Percentiles rank a stretch among this genome's conserved stretches.
These are phyloP conservation scores for Antechinus flavipes DNA, from an alignment of 2,113 vertebrate genomes.

Conservation along the genomic window DNA sequence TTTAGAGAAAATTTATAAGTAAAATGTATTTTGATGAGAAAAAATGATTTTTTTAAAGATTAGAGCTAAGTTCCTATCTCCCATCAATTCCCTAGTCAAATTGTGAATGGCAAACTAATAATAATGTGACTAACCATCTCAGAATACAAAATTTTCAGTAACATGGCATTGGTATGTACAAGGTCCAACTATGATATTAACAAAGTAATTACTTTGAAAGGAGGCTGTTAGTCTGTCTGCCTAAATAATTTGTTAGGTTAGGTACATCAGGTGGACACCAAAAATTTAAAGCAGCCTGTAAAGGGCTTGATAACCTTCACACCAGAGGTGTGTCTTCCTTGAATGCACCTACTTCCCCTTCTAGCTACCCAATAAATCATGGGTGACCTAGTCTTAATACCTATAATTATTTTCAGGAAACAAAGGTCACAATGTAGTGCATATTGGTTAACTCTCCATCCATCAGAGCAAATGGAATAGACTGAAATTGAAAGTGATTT, in stretches of 20 bases:
- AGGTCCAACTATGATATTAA: background rate
- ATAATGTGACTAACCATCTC: constrained; percentile 4
- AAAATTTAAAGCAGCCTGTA: no score
- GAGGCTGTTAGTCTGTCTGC: background rate
- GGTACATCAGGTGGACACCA: no score
- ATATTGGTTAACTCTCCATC: background rate
- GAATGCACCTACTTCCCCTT: no score
- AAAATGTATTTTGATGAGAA: background rate
- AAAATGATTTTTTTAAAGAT: background rate
- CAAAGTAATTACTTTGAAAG: background rate
- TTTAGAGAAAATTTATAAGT: background rate
- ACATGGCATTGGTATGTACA: background rate
- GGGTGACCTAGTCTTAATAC: background rate
- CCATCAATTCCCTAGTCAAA: background rate
- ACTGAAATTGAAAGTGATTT: constrained; percentile 32
- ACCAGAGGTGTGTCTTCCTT: no score
- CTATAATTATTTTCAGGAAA: constrained; percentile 11
- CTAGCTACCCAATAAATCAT: background rate
- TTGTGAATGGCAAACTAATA: background rate
- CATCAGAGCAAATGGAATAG: constrained; percentile 6
- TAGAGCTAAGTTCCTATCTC: background rate
- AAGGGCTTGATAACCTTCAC: no score
- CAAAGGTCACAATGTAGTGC: background rate
- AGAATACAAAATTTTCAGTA: constrained; percentile 8
- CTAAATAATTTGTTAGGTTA: no score